These are phyloP conservation scores for Oscheius sp. DNA, from an alignment of 2,888 invertebrate species.

Conservation along the genomic window DNA sequence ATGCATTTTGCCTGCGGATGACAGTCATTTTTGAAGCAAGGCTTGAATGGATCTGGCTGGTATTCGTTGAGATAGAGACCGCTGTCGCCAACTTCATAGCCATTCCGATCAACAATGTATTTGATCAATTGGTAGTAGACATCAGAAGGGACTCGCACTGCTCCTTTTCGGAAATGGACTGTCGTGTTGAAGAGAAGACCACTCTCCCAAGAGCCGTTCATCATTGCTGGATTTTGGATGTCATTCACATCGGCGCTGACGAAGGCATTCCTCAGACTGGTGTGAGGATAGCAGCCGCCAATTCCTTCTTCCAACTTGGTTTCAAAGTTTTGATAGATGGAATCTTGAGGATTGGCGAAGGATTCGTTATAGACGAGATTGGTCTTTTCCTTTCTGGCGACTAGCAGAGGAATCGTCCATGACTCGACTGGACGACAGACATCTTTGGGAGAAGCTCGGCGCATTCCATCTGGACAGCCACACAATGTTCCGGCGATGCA, in stretches of 20 bases:
- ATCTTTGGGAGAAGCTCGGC: constrained; percentile 52
- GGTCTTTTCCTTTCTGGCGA: constrained; percentile 59
- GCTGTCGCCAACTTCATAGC: constrained; percentile 67
- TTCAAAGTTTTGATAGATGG: constrained; percentile 51
- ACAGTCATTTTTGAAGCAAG: constrained; percentile 69
- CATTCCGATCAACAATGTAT: constrained; percentile 63
- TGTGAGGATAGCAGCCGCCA: constrained; percentile 66
- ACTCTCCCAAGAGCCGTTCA: constrained; percentile 68
- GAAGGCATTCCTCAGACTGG: constrained; percentile 60
- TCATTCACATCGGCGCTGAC: constrained; percentile 67
- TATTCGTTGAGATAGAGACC: constrained; percentile 66
- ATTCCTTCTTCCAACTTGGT: constrained; percentile 60
- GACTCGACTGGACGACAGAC: constrained; percentile 66
- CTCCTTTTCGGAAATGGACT: constrained; percentile 67
- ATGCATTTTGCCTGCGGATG: constrained; percentile 66
- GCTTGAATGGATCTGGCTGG: constrained; percentile 68
- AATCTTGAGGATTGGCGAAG: constrained; percentile 59
- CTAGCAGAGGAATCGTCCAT: constrained; percentile 67
- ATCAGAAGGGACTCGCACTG: constrained; percentile 66
- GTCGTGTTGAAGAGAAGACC: constrained; percentile 69
- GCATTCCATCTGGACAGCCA: constrained; percentile 67
- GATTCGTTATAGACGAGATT: constrained; percentile 61
- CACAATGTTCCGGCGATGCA: constrained; percentile 68
- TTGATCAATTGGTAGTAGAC: constrained; percentile 64
- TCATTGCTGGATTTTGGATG: constrained; percentile 56